Base-by-base conservation (phyloP, 2,113 vertebrate genomes). In the Nymphicus hollandicus region DNA sequence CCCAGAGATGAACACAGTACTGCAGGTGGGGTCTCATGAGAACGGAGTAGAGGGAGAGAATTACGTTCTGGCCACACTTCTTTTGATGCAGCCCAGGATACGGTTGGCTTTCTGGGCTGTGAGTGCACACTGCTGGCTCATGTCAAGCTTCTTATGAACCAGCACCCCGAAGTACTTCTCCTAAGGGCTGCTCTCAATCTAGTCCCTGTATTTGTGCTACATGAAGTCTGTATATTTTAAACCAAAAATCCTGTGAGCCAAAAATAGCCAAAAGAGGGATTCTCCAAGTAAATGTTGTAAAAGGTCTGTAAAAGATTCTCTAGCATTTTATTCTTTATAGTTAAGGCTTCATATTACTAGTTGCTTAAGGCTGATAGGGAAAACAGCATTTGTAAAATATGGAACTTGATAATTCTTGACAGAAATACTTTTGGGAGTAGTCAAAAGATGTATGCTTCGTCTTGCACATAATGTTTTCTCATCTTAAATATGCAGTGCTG, bases 341-440 rank as follows among this genome's bases (percentile, higher is more conserved):
- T 80, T 73, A 53, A 70, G 20, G 18, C n/a, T 95, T 76, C 23
- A 13, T 66, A 81, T 47, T 18, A 60, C 16, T 17, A 79, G 11
- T 15, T 70, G 35, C 33, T 78, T 66, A 92, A 41, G 43, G 27
- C 7, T 63, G 47, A 41, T 47, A 47, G 89, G 86, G 93, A 83
- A 86, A 91, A 11, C 17, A 87, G 14, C 46, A 73, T 90, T 87
- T 84, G n/a, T 72, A 95, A 91, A 84, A 90, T 43, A 84, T 0
- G 12, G 55, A 84, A 94, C 91, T 44, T 81, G 43, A 86, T 91
- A 25, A 69, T 76, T 91, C 73, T 84, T 91, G 88, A 91, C 82
- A 84, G 73, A 96, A 93, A 86, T 88, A 56, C 76, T 49, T 81
- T 64, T 68, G 82, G 79, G 85, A 90, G 8, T 83, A 90, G 85